Base-by-base conservation (phyloP, 2,113 vertebrate species). In the Cyprinodon brontotheroides region DNA sequence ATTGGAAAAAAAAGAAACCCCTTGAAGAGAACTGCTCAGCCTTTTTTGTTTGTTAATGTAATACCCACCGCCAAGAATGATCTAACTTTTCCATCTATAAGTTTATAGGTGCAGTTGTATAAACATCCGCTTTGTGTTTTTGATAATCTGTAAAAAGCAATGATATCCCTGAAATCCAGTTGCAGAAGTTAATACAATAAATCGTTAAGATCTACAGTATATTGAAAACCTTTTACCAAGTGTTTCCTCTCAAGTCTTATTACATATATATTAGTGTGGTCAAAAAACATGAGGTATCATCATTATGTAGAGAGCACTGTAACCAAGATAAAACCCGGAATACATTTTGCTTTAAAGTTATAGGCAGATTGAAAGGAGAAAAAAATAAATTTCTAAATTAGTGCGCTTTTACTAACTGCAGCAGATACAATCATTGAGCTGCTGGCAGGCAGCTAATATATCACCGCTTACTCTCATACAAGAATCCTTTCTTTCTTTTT, bases 401-500 rank as follows among this genome's bases (percentile, higher is more conserved):
- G 74, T 73, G 57, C 63, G n/a, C n/a, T n/a, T 77, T 87, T 81
- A 70, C 53, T 70, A 66, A 41, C 47, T 81, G 50, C 2, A 6
- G 80, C 79, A 77, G 89, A 92, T 91, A 84, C 8, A 65, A 92
- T 91, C 87, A 59, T 66, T 15, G 29, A 74, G n/a, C 36, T 90
- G 74, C 84, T 83, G 85, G 77, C 88, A 85, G 84, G 81, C 80
- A 81, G 87, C 83, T 84, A 78, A 75, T 64, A 43, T 61, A 75
- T 84, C 85, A 91, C 93, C 90, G 87, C 78, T n/a, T n/a, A n/a
- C n/a, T n/a, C n/a, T 91, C 84, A 73, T 74, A 64, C 69, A 63
- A 89, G 71, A 86, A 91, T n/a, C n/a, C 75, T 92, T 88, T 72
- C 87, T 92, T 92, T 91, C 74, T 84, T 85, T 87, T 74, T 77